Percentiles rank a stretch among this genome's conserved stretches.
Evolutionary conservation across 2,888 invertebrate species (phyloP).

Genomic region (Drosophila kanekoi): DNA sequence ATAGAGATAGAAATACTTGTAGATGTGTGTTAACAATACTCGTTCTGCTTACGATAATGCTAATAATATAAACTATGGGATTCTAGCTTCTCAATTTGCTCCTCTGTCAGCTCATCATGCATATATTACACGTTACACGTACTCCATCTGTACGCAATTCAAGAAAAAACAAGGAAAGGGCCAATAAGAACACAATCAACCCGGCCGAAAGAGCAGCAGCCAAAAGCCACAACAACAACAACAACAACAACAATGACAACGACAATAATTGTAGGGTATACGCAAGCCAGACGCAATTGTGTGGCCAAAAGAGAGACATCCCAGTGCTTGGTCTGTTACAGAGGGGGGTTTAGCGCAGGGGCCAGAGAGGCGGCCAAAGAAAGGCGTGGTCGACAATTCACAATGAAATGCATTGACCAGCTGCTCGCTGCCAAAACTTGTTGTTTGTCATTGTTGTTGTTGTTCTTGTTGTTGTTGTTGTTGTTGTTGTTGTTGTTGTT

Average conservation of each 20-base stretch:
- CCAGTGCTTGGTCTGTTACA: neutral
- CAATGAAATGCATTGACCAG: slow-evolving; percentile 69
- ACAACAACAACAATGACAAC: slow-evolving; percentile 9
- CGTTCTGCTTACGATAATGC: slow-evolving; percentile 11
- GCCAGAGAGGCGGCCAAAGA: neutral
- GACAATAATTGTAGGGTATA: slow-evolving; percentile 23
- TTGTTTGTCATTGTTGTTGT: slow-evolving; percentile 32
- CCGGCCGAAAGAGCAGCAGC: slow-evolving; percentile 39
- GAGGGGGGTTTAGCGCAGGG: no score
- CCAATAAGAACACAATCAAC: slow-evolving; percentile 66
- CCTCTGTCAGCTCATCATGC: neutral
- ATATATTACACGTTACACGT: slow-evolving; percentile 9
- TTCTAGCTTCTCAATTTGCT: neutral
- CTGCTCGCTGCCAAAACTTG: slow-evolving; percentile 15
- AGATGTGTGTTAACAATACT: slow-evolving; percentile 12
- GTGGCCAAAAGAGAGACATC: slow-evolving; percentile 1
- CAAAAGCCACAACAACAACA: neutral
- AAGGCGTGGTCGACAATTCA: slow-evolving; percentile 28
- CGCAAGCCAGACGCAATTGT: slow-evolving; percentile 23
- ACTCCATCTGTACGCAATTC: slow-evolving; percentile 5
- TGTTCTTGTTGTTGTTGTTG: slow-evolving; percentile 48
- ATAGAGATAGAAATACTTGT: neutral
- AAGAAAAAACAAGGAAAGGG: slow-evolving; percentile 1
- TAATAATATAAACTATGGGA: neutral
- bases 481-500: slow-evolving; percentile 27